phyloP scores from a whole-genome alignment of 1,140 invertebrate genomes.

The Drosophila persimilis region DNA sequence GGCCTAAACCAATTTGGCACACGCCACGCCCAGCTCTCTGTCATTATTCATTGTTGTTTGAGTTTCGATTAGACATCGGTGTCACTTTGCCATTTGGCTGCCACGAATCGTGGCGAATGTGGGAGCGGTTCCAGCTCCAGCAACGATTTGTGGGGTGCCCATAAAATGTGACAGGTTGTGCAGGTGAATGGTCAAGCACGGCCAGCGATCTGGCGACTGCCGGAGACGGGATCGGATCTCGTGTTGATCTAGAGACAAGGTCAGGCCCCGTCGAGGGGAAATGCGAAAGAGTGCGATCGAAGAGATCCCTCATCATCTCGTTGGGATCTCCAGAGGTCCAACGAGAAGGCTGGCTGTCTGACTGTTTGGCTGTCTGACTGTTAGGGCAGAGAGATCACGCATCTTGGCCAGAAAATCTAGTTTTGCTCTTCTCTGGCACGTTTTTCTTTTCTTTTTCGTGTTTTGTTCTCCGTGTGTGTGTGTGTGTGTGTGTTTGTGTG shows the following conservation, averaged over 20 bases:
- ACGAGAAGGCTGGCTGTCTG: conserved; percentile 3
- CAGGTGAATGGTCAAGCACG: conserved; percentile 50
- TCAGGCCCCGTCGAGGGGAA: not conserved
- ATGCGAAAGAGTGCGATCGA: too few relatives aligned
- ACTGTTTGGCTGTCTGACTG: conserved; percentile 6
- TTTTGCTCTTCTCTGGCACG: conserved; percentile 67
- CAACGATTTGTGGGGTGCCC: not conserved
- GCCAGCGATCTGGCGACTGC: conserved; percentile 1
- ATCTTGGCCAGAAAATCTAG: conserved; percentile 63
- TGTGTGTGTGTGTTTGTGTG: conserved; percentile 27
- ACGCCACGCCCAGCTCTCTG: conserved; percentile 53
- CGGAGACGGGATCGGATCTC: conserved; percentile 34
- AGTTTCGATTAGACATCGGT: conserved; percentile 53
- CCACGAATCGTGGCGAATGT: conserved; percentile 27
- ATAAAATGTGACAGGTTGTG: conserved; percentile 56
- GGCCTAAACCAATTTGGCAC: conserved; percentile 54
- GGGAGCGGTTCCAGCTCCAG: conserved; percentile 36
- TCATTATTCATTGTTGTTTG: conserved; percentile 62
- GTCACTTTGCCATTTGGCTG: conserved; percentile 50
- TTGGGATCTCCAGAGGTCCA: conserved; percentile 15
- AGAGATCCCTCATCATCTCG: conserved; percentile 18
- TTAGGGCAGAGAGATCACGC: conserved; percentile 36
- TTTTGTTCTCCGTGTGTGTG: not conserved
- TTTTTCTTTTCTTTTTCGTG: conserved; percentile 44
- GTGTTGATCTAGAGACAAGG: conserved; percentile 47